Percentiles rank a stretch among this genome's conserved stretches.
These are phyloP conservation scores for Oligia latruncula DNA, from an alignment of 2,888 invertebrate genomes.

Conservation along the genomic window DNA sequence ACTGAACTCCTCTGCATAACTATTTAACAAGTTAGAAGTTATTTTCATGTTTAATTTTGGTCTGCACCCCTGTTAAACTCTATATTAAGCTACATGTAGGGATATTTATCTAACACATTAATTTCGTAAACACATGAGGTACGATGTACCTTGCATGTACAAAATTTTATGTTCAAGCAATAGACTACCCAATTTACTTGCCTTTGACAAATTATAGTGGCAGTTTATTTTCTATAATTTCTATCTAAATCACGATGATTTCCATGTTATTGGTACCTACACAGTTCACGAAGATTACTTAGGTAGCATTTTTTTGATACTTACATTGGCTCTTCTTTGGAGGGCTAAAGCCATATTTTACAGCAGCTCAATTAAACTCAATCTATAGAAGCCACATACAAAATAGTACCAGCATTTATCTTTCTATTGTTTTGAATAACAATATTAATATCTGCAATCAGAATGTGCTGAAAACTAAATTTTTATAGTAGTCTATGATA, in stretches of 20 bases:
- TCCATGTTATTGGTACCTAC: not conserved
- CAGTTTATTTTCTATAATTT: not conserved
- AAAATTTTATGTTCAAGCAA: too few relatives aligned
- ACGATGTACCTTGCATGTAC: not conserved
- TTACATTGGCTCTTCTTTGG: slow-evolving; percentile 94
- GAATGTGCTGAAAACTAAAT: not conserved
- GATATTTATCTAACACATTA: not conserved
- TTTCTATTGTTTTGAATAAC: not conserved
- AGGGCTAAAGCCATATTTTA: slow-evolving; percentile 92
- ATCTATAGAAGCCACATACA: not conserved
- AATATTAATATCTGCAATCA: too few relatives aligned
- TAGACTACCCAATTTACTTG: not conserved
- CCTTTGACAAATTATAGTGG: not conserved
- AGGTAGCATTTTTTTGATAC: slow-evolving; percentile 71
- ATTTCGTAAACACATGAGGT: not conserved
- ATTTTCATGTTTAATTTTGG: not conserved
- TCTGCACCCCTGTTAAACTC: not conserved
- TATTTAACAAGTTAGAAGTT: not conserved
- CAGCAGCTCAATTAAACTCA: not conserved
- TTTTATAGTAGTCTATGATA: not conserved
- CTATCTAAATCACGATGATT: not conserved
- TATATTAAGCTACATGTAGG: not conserved
- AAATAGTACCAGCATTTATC: not conserved
- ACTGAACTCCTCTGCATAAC: not conserved
- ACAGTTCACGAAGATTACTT: not conserved